Percentiles rank a stretch among this genome's conserved stretches.
Conservation (phyloP, 2,113 vertebrate species). For the Pelecanus crispus region DNA sequence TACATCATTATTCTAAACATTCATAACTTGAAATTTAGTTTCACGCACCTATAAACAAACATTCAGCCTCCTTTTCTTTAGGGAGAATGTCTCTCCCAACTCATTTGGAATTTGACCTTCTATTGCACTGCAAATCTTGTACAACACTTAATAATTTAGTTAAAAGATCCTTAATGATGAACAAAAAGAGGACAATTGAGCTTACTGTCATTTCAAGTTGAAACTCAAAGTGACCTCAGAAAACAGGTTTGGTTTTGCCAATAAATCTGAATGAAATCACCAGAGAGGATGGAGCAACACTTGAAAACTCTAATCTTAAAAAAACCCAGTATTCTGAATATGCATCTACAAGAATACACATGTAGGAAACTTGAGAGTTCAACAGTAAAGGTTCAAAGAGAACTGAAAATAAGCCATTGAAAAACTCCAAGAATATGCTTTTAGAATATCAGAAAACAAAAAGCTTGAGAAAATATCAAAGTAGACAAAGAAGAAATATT, state of each 20-base stretch:
- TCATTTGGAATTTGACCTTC: not conserved
- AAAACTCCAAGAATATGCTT: not conserved
- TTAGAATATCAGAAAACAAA: not conserved
- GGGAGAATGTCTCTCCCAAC: not conserved
- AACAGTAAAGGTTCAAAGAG: not conserved
- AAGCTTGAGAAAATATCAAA: not conserved
- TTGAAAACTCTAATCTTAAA: not conserved
- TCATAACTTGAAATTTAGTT: not conserved
- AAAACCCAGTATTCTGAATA: not conserved
- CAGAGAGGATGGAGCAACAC: not conserved
- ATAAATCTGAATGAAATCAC: not conserved
- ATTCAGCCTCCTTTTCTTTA: not conserved
- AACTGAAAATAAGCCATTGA: not conserved
- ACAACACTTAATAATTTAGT: not conserved
- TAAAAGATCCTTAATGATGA: not conserved
- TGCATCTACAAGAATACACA: not conserved
- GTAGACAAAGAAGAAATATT: not conserved
- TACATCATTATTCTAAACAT: too few species aligned
- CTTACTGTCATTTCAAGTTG: not conserved
- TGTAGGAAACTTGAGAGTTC: not conserved
- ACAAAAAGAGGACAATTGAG: not conserved
- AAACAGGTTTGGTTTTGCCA: not conserved
- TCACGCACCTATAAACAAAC: not conserved
- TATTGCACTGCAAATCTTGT: not conserved
- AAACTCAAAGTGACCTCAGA: not conserved